phyloP scores from a whole-genome alignment of 2,797 vertebrate species.

The Cichlasoma orientale region DNA sequence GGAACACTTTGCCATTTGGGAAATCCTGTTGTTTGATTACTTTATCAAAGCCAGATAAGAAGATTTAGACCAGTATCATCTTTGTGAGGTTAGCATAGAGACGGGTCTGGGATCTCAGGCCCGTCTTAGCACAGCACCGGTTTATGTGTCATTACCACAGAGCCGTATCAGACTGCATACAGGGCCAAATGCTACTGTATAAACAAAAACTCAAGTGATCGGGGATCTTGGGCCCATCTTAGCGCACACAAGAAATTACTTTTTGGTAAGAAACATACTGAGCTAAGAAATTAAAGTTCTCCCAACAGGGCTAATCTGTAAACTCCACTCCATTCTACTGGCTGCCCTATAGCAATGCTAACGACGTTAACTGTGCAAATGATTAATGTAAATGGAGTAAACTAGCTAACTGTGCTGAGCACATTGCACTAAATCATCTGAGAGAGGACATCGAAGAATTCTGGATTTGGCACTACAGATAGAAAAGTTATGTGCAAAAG shows the following conservation, averaged over 20 bases:
- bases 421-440: neutral
- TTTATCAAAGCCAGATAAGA: neutral
- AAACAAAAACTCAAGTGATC: no score
- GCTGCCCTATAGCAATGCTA: neutral
- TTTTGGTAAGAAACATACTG: neutral
- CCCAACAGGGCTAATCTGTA: neutral
- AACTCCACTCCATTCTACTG: neutral
- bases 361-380: neutral
- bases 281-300: neutral
- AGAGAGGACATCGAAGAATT: neutral
- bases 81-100: neutral
- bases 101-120: neutral
- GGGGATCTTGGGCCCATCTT: neutral
- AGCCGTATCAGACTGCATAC: no score
- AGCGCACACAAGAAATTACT: neutral
- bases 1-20: slow-evolving; percentile 24
- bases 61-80: slow-evolving; percentile 8
- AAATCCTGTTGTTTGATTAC: slow-evolving; percentile 3
- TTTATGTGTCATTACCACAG: no score
- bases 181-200: no score
- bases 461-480: neutral
- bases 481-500: neutral
- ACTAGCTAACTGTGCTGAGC: neutral
- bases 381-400: neutral
- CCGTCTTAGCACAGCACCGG: neutral